A percentile compares a stretch with the other conserved stretches of the same genome.
phyloP scores from a whole-genome alignment of 2,797 vertebrate genomes.

The Hippoglossus hippoglossus region DNA sequence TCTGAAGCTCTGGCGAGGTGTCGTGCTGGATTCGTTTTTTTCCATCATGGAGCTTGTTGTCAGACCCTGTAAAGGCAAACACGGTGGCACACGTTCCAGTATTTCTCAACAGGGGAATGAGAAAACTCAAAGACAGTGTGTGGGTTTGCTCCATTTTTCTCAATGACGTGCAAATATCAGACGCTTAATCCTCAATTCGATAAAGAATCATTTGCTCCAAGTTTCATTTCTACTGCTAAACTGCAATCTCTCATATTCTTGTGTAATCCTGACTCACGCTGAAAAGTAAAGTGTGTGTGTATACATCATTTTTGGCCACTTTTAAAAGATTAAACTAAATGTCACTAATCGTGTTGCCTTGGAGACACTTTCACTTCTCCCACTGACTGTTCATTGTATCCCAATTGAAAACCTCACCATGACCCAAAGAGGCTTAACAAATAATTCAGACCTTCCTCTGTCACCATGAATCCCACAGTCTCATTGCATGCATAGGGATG shows the following conservation, averaged over 20 bases:
- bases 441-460: slow-evolving; percentile 33
- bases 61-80: slow-evolving; percentile 23
- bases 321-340: neutral
- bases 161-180: neutral
- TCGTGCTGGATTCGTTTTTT: slow-evolving; percentile 35
- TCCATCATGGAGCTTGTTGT: slow-evolving; percentile 20
- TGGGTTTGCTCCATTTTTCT: neutral
- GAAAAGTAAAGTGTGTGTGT: neutral
- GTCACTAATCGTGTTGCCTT: neutral
- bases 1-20: slow-evolving; percentile 9
- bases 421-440: slow-evolving; percentile 21
- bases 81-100: neutral
- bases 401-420: neutral
- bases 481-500: slow-evolving; percentile 1
- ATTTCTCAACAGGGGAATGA: slow-evolving; percentile 8
- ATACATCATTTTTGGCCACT: neutral
- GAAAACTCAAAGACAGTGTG: neutral
- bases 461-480: slow-evolving; percentile 19
- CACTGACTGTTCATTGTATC: neutral
- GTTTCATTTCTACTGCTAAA: neutral
- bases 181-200: neutral
- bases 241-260: neutral
- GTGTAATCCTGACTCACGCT: slow-evolving; percentile 5
- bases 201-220: neutral
- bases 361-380: neutral